A percentile compares a stretch with the other conserved stretches of the same genome.
Conservation (phyloP, 2,888 invertebrate species). For the Epirrita christyi region DNA sequence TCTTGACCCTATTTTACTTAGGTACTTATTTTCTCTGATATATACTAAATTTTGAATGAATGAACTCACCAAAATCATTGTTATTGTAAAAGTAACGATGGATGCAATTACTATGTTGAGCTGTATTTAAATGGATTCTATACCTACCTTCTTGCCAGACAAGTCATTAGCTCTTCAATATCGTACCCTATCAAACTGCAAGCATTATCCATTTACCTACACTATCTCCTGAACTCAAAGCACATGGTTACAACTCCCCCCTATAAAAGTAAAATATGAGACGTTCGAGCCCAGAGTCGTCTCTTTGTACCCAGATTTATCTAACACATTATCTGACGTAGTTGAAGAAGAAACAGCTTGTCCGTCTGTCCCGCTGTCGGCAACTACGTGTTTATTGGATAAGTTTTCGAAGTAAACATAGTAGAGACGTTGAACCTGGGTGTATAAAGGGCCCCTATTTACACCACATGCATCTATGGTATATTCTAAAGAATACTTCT, state of each 20-base stretch:
- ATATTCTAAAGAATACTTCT: no score
- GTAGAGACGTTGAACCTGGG: background rate
- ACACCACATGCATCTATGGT: background rate
- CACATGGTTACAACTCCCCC: constrained; percentile 1
- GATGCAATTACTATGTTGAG: no score
- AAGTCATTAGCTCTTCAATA: background rate
- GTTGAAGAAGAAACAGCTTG: constrained; percentile 20
- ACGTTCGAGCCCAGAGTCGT: constrained; percentile 8
- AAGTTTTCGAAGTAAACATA: constrained; percentile 27
- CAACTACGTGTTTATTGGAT: constrained; percentile 29
- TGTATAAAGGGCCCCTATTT: background rate
- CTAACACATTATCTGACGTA: constrained; percentile 31
- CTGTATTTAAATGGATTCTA: no score
- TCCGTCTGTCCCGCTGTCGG: constrained; percentile 20
- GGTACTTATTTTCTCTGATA: no score
- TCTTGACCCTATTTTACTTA: no score
- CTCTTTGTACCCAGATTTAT: constrained; percentile 39
- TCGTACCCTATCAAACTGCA: constrained; percentile 11
- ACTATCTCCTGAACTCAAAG: constrained; percentile 3
- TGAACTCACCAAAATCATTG: no score
- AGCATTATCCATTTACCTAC: constrained; percentile 1
- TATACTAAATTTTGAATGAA: no score
- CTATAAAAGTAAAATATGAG: constrained; percentile 36
- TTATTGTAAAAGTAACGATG: no score
- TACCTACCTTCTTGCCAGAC: no score